Evolutionary conservation across 2,797 vertebrate species (phyloP), one percentile per base, ranked within the genome.

Genomic region (Peromyscus melanophrys): DNA sequence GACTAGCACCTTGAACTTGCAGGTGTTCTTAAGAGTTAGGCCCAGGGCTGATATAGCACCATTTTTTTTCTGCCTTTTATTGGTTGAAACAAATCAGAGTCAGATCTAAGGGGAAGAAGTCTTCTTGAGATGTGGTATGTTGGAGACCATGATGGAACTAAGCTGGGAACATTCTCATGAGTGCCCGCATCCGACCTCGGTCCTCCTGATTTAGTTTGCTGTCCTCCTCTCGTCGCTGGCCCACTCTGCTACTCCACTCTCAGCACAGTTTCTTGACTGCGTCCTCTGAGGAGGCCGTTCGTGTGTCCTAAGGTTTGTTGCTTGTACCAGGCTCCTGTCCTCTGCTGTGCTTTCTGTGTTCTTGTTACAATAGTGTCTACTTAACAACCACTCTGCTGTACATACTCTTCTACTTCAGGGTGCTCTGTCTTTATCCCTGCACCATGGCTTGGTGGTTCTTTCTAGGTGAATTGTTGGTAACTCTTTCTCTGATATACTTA

Each of bases 151-250:
- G 4, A 12, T 40, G 49, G 2, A 55, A 0, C 27, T 14, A 19
- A 21, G 34, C 52, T 12, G n/a, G 37, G 43, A 46, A 3, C 4
- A 23, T 52, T 77, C 25, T 63, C 31, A 6, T 52, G 43, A 31
- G 59, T 14, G 1, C 84, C 34, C 6, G 2, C 67, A 17, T 59
- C 5, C 1, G 1, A 21, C 4, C 0, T 4, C 10, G n/a, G 19
- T 0, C 6, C 43, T 29, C 27, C 34, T 43, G 5, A 21, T 52
- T 34, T 19, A 3, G 25, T 5, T 1, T 43, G 0, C 43, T 55
- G 13, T 37, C 3, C 1, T 37, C 52, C n/a, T 69, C 13, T 19
- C 31, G 25, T n/a, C 0, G 0, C 4, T 14, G 14, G 31, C 14
- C 77, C 12, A 2, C 8, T 29, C 49, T 55, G 19, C 55, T 71